phyloP scores from a whole-genome alignment of 2,888 invertebrate species.

The Epistrophe grossulariae region DNA sequence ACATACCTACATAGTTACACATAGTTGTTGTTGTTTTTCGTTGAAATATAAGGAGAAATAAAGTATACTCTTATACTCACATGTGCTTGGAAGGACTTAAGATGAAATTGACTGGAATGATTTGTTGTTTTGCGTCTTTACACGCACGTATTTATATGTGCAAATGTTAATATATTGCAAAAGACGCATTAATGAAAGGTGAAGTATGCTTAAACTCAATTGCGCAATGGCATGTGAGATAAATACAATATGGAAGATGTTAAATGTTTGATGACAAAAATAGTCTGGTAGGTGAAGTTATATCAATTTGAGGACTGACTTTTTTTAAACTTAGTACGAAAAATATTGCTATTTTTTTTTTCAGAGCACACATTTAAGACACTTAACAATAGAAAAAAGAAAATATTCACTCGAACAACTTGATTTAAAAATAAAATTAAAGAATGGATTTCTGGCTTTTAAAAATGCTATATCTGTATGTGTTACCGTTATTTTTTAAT shows the following conservation, averaged over 20 bases:
- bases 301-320: background rate
- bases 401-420: no score
- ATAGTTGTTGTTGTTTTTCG: background rate
- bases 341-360: no score
- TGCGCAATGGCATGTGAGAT: slow-evolving; percentile 27
- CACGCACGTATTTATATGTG: slow-evolving; percentile 13
- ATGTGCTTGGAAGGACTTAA: slow-evolving; percentile 28
- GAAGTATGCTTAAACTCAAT: background rate
- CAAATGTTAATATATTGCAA: slow-evolving; percentile 37
- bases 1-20: background rate
- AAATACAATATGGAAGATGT: background rate
- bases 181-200: slow-evolving; percentile 22
- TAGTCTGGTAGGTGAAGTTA: background rate
- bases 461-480: no score
- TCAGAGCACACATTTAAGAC: no score
- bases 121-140: slow-evolving; percentile 55
- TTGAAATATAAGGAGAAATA: background rate
- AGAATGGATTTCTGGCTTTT: no score
- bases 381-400: no score
- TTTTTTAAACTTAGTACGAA: no score
- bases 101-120: slow-evolving; percentile 69
- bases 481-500: no score
- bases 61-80: background rate
- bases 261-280: background rate
- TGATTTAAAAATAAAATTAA: no score